A percentile compares a stretch with the other conserved stretches of the same genome.
Evolutionary conservation across 2,888 invertebrate species (phyloP).

Genomic region (Cosmopolites sordidus): DNA sequence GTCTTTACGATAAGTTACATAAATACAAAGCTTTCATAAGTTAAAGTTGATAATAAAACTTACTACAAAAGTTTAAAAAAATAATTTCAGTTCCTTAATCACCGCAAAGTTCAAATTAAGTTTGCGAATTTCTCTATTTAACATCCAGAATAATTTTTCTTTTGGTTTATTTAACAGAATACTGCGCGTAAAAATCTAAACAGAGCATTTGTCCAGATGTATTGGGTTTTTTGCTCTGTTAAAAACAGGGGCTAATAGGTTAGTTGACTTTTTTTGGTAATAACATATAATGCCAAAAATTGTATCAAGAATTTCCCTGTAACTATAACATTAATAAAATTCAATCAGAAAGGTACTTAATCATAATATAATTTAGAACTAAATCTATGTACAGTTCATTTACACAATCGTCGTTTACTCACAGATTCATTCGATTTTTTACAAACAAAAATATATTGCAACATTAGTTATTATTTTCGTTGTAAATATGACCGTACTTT

Average conservation of each 20-base stretch:
- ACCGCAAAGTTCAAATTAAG: not conserved
- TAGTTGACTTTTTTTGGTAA: too few relatives aligned
- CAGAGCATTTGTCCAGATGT: too few relatives aligned
- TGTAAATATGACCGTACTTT: conserved; percentile 14
- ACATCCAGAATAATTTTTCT: not conserved
- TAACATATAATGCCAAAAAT: too few relatives aligned
- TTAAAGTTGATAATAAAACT: conserved; percentile 21
- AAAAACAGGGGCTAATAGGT: too few relatives aligned
- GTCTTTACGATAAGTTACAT: conserved; percentile 36
- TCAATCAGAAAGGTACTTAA: conserved; percentile 22
- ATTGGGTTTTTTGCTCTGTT: too few relatives aligned
- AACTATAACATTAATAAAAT: too few relatives aligned
- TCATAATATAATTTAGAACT: conserved; percentile 9
- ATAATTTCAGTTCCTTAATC: not conserved
- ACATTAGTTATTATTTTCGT: conserved; percentile 8
- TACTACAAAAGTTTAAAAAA: not conserved
- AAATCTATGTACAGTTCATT: conserved; percentile 20
- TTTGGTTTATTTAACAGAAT: not conserved
- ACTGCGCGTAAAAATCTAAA: not conserved
- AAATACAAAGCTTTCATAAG: conserved; percentile 38
- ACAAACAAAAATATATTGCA: conserved; percentile 9
- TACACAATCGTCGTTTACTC: conserved; percentile 4
- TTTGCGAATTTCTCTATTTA: not conserved
- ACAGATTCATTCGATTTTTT: conserved; percentile 6
- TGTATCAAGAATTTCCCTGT: too few relatives aligned